Evolutionary conservation across 2,888 invertebrate species (phyloP), one percentile per base, ranked within the genome.

Genomic region (Apamea anceps): DNA sequence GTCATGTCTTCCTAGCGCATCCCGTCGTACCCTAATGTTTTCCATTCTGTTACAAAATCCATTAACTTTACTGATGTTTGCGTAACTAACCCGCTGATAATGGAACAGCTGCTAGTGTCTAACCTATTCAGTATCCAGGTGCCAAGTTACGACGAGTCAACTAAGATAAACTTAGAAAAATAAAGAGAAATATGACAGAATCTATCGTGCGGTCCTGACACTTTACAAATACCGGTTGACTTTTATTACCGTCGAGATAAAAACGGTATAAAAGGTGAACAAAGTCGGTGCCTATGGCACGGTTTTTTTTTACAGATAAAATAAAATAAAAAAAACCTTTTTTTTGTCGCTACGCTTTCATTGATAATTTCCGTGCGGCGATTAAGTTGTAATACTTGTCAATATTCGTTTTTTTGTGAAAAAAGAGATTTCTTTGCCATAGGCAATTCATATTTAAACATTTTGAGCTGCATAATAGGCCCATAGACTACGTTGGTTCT

Each of bases 181-280:
- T 63, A 32, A 77, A 32, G 28, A 79, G 28, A 62, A 60, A 67
- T 42, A 63, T 62, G 2, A n/a, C 32, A 28, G 0, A 72, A 72
- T 65, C 4, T 21, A 57, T 37, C 28, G 18, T 28, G n/a, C 10
- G n/a, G 28, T 51, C 2, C 13, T 28, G 42, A 42, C 3, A 21
- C 12, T 74, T 28, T 28, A 48, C 37, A 75, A 60, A 42, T 57
- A 10, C 57, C 57, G n/a, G 12, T n/a, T 5, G n/a, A 57, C 4
- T 10, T 57, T 57, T 57, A 12, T n/a, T 57, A n/a, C 25, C 0
- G 12, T 57, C 25, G 25, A 25, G 57, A 57, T 0, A 12, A 57
- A 57, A 57, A 57, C 57, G 10, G 57, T 57, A 57, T 57, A 57
- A 57, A 57, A 57, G 10, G 57, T 10, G 10, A 25, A 25, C 25